phyloP scores from a whole-genome alignment of 2,113 vertebrate species.

The Coptodon bakossiorum region DNA sequence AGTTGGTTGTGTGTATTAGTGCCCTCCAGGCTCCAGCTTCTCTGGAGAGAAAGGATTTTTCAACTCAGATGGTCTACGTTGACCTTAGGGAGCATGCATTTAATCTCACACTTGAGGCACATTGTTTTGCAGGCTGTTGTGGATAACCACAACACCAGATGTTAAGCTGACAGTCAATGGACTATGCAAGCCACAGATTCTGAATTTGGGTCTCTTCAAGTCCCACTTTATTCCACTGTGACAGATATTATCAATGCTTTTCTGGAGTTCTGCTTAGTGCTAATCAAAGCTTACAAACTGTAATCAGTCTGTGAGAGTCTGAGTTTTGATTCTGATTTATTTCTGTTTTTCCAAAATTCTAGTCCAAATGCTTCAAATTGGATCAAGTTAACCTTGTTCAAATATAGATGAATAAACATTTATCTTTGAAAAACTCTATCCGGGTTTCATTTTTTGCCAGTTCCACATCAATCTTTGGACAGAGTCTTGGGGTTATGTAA shows the following conservation, averaged over 20 bases:
- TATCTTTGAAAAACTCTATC: neutral
- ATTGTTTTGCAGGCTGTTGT: neutral
- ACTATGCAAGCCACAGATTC: neutral
- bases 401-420: constrained; percentile 29
- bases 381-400: neutral
- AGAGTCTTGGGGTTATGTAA: constrained; percentile 25
- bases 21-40: neutral
- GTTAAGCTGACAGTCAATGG: neutral
- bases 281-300: neutral
- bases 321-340: neutral
- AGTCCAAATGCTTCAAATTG: neutral
- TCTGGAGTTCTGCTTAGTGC: neutral
- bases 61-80: neutral
- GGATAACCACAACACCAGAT: neutral
- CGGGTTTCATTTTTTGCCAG: constrained; percentile 5
- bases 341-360: neutral
- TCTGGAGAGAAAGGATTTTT: neutral
- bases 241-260: neutral
- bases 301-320: neutral
- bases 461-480: constrained; percentile 26
- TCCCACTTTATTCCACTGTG: neutral
- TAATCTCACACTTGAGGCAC: neutral
- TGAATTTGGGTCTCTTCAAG: neutral
- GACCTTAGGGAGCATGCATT: neutral
- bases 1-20: neutral